Percentiles rank a stretch among this genome's conserved stretches.
These are phyloP conservation scores for Calcarius lapponicus DNA, from an alignment of 2,797 vertebrate genomes.

Conservation along the genomic window DNA sequence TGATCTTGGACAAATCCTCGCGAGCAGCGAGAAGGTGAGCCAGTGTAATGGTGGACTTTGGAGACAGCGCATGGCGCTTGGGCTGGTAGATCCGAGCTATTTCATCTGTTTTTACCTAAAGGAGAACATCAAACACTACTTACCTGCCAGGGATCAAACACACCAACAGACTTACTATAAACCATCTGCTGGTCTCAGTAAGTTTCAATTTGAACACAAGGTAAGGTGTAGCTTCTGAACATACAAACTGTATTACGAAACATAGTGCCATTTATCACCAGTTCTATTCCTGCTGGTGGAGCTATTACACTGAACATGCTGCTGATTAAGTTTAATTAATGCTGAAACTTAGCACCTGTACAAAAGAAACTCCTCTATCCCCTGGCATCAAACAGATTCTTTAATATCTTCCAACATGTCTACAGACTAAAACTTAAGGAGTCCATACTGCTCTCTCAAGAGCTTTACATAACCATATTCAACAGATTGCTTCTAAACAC, in stretches of 20 bases:
- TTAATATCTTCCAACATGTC: not conserved
- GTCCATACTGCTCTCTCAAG: not conserved
- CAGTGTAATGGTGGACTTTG: slow-evolving; percentile 80
- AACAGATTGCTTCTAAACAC: not conserved
- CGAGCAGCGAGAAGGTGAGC: slow-evolving; percentile 91
- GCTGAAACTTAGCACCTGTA: not conserved
- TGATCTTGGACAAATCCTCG: slow-evolving; percentile 91
- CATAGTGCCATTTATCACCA: not conserved
- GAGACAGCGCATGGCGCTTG: slow-evolving; percentile 83
- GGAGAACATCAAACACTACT: not conserved
- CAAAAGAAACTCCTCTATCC: not conserved
- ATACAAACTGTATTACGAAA: not conserved
- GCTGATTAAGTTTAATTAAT: not conserved
- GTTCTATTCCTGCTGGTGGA: not conserved
- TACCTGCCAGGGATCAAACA: not conserved
- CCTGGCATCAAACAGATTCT: not conserved
- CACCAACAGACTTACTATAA: not conserved
- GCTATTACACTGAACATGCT: not conserved
- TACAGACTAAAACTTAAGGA: not conserved
- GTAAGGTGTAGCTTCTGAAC: not conserved
- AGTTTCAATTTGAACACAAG: not conserved
- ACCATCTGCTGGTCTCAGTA: not conserved
- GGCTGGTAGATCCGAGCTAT: slow-evolving; percentile 95
- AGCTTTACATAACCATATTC: not conserved
- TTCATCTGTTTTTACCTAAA: slow-evolving; percentile 88